Base-by-base conservation (phyloP, 2,113 vertebrate genomes). In the Melanocharis versteri region DNA sequence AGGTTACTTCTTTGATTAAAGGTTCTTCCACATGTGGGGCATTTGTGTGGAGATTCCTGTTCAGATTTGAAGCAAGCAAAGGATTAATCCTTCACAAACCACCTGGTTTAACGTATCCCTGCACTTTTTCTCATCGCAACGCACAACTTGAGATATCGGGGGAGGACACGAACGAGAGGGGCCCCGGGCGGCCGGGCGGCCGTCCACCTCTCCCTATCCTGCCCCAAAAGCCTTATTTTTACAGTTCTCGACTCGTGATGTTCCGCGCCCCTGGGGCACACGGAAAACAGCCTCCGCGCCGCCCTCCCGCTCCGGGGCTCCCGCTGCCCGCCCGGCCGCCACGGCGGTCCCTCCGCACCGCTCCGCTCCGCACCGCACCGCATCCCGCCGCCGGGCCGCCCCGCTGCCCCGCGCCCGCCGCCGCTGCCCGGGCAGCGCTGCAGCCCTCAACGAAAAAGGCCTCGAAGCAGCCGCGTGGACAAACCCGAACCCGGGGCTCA, bases 1-100 rank as follows among this genome's bases (percentile, higher is more conserved):
- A 99, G 99, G 97, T 99, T 99, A 99, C 99, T 99, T 99, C 99
- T 99, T 98, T 99, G 99, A 99, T 99, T 99, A 99, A 99, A 99
- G 98, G 99, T 99, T 99, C 99, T 99, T 99, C 99, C 99, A 99
- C 99, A 99, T 99, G 99, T 99, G 98, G 99, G 99, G 97, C 99
- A 99, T 99, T 99, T 99, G 99, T 99, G 99, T 98, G 99, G 99
- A 98, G 99, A 99, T 98, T 99, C 99, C 99, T 99, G 99, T 99
- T 99, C 98, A 99, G 99, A 99, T 99, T 99, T 99, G 99, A 99
- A 99, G 99, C 99, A 99, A 99, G 99, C 99, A 99, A 99, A 99
- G 98, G 98, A 99, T 99, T 99, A 99, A 99, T 99, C 98, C 98
- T 99, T 99, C 98, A 98, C 98, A 98, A 97, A 98, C 97, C 94